Evolutionary conservation across 2,797 vertebrate genomes (phyloP), one percentile per base, ranked within the genome.

Genomic region (Chaunax sp.): DNA sequence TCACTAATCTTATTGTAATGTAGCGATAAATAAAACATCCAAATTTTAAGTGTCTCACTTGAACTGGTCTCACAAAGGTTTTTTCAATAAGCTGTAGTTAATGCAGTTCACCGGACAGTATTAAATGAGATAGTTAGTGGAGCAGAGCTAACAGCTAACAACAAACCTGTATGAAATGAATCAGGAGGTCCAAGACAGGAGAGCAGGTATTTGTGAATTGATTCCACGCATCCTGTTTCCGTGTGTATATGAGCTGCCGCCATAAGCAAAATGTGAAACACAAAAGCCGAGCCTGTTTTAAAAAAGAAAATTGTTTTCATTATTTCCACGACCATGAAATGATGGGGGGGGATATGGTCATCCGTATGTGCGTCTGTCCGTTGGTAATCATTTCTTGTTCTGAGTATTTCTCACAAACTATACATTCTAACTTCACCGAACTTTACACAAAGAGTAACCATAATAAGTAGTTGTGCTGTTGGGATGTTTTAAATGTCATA

Each of bases 1-100:
- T 72, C 43, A 58, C 68, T 40, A 72, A 78, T 77, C 50, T 68
- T 44, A 47, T 23, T 46, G 46, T 72, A 46, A 70, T 68, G 65
- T 49, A 66, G 33, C 59, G 53, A 28, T 47, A 46, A 55, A 69
- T 53, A 16, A 38, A 60, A 43, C 26, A 2, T 11, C 20, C 57
- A 53, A 37, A 47, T 58, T 35, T 46, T 8, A 30, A 37, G 59
- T 47, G 23, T 38, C 30, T 73, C 25, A 40, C 43, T 60, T 59
- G 18, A 72, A 64, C n/a, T 22, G 14, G 20, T 8, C 0, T 49
- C 38, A 15, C 71, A 69, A 60, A 3, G 0, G 7, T 47, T 26
- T 40, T 23, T 37, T 30, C 23, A 49, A 19, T 26, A 11, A 19
- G 8, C 13, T 19, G 6, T 15, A 26, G 20, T 50, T 14, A 8